Conservation (phyloP, 2,113 vertebrate genomes). For the Ranitomeya variabilis region DNA sequence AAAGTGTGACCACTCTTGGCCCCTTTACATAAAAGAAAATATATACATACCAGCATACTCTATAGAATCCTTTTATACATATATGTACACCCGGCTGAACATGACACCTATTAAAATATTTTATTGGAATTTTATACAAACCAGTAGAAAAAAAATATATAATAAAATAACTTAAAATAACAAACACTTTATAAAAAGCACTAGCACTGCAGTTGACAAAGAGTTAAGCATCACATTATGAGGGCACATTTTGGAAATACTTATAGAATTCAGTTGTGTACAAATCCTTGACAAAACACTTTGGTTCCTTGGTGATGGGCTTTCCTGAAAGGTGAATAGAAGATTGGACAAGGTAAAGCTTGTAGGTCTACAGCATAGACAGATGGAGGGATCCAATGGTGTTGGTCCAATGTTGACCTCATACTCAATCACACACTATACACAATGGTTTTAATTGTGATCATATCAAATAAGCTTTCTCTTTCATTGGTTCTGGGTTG, state of each 20-base stretch:
- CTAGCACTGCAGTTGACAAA: conserved; percentile 65
- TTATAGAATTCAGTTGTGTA: conserved; percentile 71
- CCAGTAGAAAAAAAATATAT: conserved; percentile 68
- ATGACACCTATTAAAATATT: conserved; percentile 66
- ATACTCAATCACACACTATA: neutral
- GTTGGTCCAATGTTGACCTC: neutral
- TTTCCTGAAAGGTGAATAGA: conserved; percentile 42
- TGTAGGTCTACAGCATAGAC: neutral
- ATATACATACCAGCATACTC: conserved; percentile 47
- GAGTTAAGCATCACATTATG: conserved; percentile 69
- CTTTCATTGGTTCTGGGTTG: neutral
- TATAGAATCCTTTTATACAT: conserved; percentile 61
- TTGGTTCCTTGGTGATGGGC: conserved; percentile 77
- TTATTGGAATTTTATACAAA: conserved; percentile 77
- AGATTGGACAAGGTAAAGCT: neutral
- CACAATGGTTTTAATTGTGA: conserved; percentile 12
- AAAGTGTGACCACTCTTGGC: conserved; percentile 43
- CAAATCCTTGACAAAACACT: conserved; percentile 71
- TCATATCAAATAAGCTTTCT: neutral
- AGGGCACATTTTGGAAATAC: conserved; percentile 72
- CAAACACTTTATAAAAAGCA: conserved; percentile 59
- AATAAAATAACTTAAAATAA: conserved; percentile 18
- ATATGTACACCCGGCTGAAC: conserved; percentile 63
- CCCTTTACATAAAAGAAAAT: conserved; percentile 59
- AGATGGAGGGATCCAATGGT: neutral